Conservation (phyloP, 2,113 vertebrate genomes). For the Hyaena hyaena region DNA sequence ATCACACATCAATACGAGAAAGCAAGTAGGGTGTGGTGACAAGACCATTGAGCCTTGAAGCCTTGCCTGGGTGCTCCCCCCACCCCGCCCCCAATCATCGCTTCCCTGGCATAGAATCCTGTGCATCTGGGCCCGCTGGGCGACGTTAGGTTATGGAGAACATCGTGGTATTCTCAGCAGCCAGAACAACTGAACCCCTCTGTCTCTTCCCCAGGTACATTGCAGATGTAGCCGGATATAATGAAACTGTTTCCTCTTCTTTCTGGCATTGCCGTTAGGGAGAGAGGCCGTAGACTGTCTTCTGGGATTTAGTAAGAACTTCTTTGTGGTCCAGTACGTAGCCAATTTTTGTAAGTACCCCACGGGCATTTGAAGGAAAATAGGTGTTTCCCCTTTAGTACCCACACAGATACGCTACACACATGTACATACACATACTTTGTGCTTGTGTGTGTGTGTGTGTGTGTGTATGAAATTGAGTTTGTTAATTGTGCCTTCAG, state of each 20-base stretch:
- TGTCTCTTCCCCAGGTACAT: background rate
- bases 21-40: accelerated
- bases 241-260: background rate
- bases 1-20: background rate
- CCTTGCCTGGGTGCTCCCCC: background rate
- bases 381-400: background rate
- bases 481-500: background rate
- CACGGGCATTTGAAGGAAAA: too few relatives aligned
- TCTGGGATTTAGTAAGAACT: background rate
- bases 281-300: background rate
- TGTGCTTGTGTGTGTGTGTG: accelerated
- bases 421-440: background rate
- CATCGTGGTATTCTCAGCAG: background rate
- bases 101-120: background rate
- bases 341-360: background rate
- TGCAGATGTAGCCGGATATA: too few relatives aligned
- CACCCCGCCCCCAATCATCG: accelerated
- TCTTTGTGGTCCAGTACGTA: background rate
- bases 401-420: too few relatives aligned
- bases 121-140: accelerated
- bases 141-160: background rate
- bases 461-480: background rate
- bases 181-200: background rate
- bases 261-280: background rate
- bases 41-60: background rate